Percentiles rank a stretch among this genome's conserved stretches.
Conservation (phyloP, 1,140 invertebrate genomes). For the Trichonephila inaurata region DNA sequence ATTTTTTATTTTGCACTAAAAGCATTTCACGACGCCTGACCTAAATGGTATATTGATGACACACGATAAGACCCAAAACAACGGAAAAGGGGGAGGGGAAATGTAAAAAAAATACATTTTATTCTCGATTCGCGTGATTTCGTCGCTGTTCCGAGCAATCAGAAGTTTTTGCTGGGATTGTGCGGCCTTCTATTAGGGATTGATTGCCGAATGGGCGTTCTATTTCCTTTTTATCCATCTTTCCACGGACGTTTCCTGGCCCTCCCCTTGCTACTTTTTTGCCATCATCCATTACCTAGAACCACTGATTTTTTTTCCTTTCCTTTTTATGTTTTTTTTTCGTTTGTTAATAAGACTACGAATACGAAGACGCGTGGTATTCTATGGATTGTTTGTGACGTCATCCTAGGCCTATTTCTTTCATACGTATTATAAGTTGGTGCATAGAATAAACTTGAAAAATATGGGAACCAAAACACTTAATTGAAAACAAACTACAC, state of each 20-base stretch:
- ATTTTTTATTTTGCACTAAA: too few species aligned
- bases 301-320: background rate
- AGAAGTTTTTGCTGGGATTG: slow-evolving; percentile 42
- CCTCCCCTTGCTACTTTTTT: slow-evolving; percentile 2
- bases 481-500: too few species aligned
- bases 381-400: too few species aligned
- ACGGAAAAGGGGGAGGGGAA: background rate
- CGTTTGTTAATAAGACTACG: background rate
- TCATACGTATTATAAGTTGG: too few species aligned
- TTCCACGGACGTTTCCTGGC: slow-evolving; percentile 17
- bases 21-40: too few species aligned
- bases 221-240: slow-evolving; percentile 50
- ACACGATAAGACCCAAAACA: background rate
- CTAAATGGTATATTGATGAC: background rate
- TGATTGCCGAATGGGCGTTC: slow-evolving; percentile 18
- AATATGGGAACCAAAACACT: too few species aligned
- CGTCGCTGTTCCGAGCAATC: background rate
- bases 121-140: slow-evolving; percentile 21
- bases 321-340: background rate
- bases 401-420: too few species aligned
- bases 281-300: slow-evolving; percentile 36
- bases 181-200: slow-evolving; percentile 42
- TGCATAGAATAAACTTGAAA: too few species aligned
- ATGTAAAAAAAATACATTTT: background rate
- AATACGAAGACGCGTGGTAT: background rate